Evolutionary conservation across 1,140 invertebrate species (phyloP), one percentile per base, ranked within the genome.

Genomic region (Epicauta chinensis): DNA sequence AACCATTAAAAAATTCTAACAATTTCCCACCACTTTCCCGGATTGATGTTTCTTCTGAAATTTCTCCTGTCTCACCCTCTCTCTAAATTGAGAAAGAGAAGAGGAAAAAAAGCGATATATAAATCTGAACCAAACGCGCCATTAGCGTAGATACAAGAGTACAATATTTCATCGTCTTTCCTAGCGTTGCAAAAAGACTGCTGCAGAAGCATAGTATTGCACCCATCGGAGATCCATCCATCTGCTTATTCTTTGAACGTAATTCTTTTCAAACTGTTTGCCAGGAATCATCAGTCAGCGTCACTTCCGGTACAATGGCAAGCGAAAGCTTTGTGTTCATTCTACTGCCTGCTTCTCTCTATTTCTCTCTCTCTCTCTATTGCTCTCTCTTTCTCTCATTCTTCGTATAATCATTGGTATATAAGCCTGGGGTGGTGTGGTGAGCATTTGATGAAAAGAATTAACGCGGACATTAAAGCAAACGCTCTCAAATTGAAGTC

Each of bases 221-320:
- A 47, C 30, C 52, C 48, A 60, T 57, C 53, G 44, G 51, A 58
- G 56, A 58, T 60, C 62, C 56, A 62, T 62, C 60, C 60, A 63
- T 62, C 63, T 59, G 58, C 61, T 60, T 55, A 57, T 62, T 62
- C 58, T 60, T 59, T 57, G 40, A 50, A 55, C 54, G 51, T 46
- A 49, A 65, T 63, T 60, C 61, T 63, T 63, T 63, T 57, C 52
- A 65, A 63, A 58, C 50, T 54, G 56, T 40, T 54, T 40, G 53
- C 51, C 52, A 29, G 55, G 56, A 57, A 63, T 65, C 60, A 65
- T 65, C 63, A 62, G 63, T 65, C 62, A 65, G 59, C 63, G 63
- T 65, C 63, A 65, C 56, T 62, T 65, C 63, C 61, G 60, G 57
- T 58, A 63, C 63, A 63, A 65, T 62, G 56, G 55, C 57, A 59